Evolutionary conservation across 2,113 vertebrate species (phyloP).

Genomic region (Sardina pilchardus): DNA sequence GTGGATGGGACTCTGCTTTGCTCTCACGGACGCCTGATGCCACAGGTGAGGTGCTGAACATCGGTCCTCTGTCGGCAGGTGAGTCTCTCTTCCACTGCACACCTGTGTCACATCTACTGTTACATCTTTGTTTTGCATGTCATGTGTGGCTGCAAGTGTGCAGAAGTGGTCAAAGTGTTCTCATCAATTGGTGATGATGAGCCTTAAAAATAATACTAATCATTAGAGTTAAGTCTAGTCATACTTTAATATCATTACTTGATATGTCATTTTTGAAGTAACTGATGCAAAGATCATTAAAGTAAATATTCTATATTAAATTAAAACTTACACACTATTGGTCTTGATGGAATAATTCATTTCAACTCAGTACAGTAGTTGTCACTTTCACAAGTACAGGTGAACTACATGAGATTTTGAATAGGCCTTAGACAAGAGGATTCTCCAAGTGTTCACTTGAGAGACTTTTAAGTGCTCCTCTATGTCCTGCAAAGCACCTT

Average conservation of each 20-base stretch:
- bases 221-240: not conserved
- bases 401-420: not conserved
- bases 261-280: not conserved
- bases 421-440: not conserved
- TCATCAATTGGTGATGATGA: not conserved
- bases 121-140: not conserved
- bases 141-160: not conserved
- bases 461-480: not conserved
- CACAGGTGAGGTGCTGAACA: conserved; percentile 67
- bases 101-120: not conserved
- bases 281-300: not conserved
- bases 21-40: conserved; percentile 62
- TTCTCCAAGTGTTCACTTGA: not conserved
- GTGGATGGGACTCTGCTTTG: conserved; percentile 65
- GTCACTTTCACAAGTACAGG: not conserved
- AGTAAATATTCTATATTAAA: not conserved
- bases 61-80: conserved; percentile 71
- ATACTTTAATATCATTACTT: not conserved
- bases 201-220: not conserved
- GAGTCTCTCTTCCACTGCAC: conserved; percentile 40
- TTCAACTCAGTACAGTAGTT: not conserved
- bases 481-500: not conserved
- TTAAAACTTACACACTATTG: not conserved
- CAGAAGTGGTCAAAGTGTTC: not conserved
- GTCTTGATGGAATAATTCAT: not conserved